Conservation (phyloP, 1,140 invertebrate genomes). For the Neomicropteryx cornuta region DNA sequence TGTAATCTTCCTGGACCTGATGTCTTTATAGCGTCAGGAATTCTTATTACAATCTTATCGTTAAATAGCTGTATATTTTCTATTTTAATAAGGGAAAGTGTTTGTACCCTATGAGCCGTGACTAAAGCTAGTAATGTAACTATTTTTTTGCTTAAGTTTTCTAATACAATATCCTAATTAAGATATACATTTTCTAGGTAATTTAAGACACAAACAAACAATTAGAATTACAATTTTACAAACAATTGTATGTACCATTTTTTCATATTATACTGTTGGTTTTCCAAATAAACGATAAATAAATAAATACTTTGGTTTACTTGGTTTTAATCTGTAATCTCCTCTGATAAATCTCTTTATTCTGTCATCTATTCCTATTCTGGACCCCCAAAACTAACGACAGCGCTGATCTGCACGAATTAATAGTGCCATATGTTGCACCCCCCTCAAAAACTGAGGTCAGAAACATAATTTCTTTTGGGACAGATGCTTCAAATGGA, state of each 20-base stretch:
- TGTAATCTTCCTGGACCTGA: constrained; percentile 9
- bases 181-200: too few species aligned
- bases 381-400: constrained; percentile 12
- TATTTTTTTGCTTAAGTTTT: constrained; percentile 3
- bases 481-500: neutral
- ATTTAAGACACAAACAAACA: too few species aligned
- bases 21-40: constrained; percentile 17
- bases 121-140: constrained; percentile 5
- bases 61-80: neutral
- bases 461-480: constrained; percentile 6
- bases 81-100: constrained; percentile 7
- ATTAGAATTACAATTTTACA: too few species aligned
- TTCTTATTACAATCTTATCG: constrained; percentile 10
- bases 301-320: too few species aligned
- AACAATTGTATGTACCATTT: too few species aligned
- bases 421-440: constrained; percentile 14
- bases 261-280: too few species aligned
- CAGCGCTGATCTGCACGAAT: constrained; percentile 13
- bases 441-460: constrained; percentile 6
- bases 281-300: too few species aligned
- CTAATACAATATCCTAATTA: too few species aligned
- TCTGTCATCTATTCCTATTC: too few species aligned
- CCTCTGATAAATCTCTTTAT: too few species aligned
- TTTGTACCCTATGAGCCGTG: constrained; percentile 7
- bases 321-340: too few species aligned